Conservation (phyloP, 2,797 vertebrate species). For the Lithobates sylvaticus region DNA sequence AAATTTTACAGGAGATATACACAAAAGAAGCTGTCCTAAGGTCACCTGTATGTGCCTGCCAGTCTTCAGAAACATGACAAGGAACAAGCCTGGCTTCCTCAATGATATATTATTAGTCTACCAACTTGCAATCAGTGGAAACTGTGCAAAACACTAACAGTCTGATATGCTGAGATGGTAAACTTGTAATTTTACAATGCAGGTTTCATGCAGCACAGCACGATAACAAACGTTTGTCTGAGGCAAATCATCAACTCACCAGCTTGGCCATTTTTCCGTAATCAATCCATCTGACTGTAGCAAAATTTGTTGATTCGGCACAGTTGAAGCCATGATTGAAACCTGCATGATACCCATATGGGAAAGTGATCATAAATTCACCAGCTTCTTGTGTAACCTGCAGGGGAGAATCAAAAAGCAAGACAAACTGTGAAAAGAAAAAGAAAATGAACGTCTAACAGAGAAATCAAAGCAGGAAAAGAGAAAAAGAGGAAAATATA, state of each 20-base stretch:
- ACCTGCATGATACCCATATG: conserved; percentile 95
- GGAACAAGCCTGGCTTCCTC: conserved; percentile 24
- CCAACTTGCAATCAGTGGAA: conserved; percentile 52
- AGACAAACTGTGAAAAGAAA: conserved; percentile 38
- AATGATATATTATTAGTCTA: conserved; percentile 52
- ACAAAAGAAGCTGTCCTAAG: conserved; percentile 19
- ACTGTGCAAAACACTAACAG: conserved; percentile 36
- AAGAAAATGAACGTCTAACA: conserved; percentile 28
- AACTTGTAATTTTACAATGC: conserved; percentile 60
- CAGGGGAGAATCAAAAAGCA: conserved; percentile 50
- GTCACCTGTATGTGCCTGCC: conserved; percentile 17
- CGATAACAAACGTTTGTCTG: conserved; percentile 49
- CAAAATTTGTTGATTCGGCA: conserved; percentile 97
- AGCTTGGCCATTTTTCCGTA: conserved; percentile 94
- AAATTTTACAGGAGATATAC: background rate
- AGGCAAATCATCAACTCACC: conserved; percentile 78
- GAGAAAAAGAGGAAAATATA: conserved; percentile 37
- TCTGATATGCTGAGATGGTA: conserved; percentile 41
- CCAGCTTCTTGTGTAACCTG: conserved; percentile 96
- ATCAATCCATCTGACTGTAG: conserved; percentile 94
- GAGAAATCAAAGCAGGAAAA: conserved; percentile 56
- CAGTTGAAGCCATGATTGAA: conserved; percentile 99
- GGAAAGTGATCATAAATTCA: conserved; percentile 97
- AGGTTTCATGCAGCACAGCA: conserved; percentile 61
- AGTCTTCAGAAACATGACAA: conserved; percentile 13